These are phyloP conservation scores for Nudaria mundana DNA, from an alignment of 2,888 invertebrate genomes.

Conservation along the genomic window DNA sequence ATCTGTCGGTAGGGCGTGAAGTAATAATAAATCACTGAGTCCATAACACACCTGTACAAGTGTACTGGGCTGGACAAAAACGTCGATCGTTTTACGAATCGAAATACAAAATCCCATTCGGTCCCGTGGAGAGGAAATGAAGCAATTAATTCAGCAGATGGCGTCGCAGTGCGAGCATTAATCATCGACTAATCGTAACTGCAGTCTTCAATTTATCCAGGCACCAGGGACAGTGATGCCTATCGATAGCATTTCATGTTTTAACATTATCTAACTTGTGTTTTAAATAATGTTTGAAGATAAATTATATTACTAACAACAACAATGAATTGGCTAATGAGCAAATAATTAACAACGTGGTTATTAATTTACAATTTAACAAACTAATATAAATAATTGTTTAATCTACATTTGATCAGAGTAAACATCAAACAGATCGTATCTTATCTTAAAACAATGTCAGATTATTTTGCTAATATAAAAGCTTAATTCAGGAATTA, in stretches of 20 bases:
- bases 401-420: conserved; percentile 21
- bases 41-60: conserved; percentile 66
- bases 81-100: conserved; percentile 62
- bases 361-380: conserved; percentile 14
- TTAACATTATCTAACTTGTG: conserved; percentile 21
- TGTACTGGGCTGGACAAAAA: conserved; percentile 61
- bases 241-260: conserved; percentile 33
- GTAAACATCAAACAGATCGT: conserved; percentile 27
- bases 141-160: conserved; percentile 81
- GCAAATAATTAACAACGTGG: conserved; percentile 2
- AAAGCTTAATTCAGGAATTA: conserved; percentile 43
- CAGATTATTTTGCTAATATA: conserved; percentile 38
- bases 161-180: conserved; percentile 78
- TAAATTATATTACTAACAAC: too few relatives aligned
- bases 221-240: conserved; percentile 39
- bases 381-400: conserved; percentile 12
- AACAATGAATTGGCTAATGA: too few relatives aligned
- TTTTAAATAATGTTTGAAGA: too few relatives aligned
- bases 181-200: conserved; percentile 80
- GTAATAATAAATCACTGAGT: conserved; percentile 61
- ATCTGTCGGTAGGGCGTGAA: conserved; percentile 45
- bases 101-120: conserved; percentile 79
- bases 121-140: conserved; percentile 78
- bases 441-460: conserved; percentile 37
- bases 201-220: conserved; percentile 79